A percentile compares a stretch with the other conserved stretches of the same genome.
These are phyloP conservation scores for Cherax quadricarinatus DNA, from an alignment of 1,140 invertebrate genomes.

Conservation along the genomic window DNA sequence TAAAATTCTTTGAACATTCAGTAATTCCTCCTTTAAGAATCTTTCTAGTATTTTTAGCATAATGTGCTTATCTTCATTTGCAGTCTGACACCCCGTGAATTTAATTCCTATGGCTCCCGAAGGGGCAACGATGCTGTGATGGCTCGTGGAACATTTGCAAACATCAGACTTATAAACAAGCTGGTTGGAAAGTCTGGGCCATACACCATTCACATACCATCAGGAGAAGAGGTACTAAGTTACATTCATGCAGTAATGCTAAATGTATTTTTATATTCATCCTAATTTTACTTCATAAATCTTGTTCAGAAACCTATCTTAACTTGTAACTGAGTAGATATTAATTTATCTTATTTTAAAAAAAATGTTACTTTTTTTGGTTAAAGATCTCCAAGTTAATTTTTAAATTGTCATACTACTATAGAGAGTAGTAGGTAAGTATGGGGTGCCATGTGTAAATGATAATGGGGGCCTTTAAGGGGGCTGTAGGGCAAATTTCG, in stretches of 20 bases:
- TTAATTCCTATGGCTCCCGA: conserved; percentile 98
- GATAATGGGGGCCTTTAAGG: too few relatives aligned
- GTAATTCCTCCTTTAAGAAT: too few relatives aligned
- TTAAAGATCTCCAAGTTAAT: too few relatives aligned
- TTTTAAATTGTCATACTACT: too few relatives aligned
- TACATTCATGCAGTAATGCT: conserved; percentile 11
- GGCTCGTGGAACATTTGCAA: conserved; percentile 98
- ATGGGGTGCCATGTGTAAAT: too few relatives aligned
- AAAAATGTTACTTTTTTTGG: too few relatives aligned
- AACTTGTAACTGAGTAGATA: too few relatives aligned
- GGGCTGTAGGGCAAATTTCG: too few relatives aligned
- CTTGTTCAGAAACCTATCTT: background rate
- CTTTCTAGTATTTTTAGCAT: too few relatives aligned
- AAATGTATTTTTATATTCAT: conserved; percentile 34
- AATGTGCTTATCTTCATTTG: conserved; percentile 64
- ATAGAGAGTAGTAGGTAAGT: too few relatives aligned
- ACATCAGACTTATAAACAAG: conserved; percentile 97
- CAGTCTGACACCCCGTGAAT: conserved; percentile 93
- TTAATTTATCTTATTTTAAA: too few relatives aligned
- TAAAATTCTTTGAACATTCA: too few relatives aligned
- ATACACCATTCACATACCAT: conserved; percentile 91
- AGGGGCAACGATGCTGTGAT: conserved; percentile 98
- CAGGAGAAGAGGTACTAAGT: conserved; percentile 85
- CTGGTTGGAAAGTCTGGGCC: conserved; percentile 89
- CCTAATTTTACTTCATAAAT: background rate